Percentiles rank a stretch among this genome's conserved stretches.
Conservation (phyloP, 1,140 invertebrate genomes). For the Papilio xuthus region DNA sequence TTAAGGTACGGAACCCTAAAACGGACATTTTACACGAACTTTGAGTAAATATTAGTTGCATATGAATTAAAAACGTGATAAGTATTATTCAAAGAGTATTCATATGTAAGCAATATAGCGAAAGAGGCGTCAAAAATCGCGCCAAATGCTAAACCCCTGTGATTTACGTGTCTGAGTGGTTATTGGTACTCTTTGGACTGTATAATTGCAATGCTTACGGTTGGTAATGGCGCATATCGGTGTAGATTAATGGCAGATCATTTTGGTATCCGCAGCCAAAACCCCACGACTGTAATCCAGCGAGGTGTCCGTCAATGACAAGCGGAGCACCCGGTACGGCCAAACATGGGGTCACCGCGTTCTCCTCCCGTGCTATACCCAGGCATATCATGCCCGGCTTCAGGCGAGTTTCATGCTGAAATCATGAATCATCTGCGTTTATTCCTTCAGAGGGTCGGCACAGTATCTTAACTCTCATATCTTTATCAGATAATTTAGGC, state of each 20-base stretch:
- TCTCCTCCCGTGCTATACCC: conserved; percentile 54
- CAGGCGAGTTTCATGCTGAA: conserved; percentile 50
- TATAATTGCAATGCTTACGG: conserved; percentile 48
- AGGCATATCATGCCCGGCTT: conserved; percentile 59
- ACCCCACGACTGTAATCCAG: conserved; percentile 66
- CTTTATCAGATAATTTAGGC: too few species aligned
- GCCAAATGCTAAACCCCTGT: too few species aligned
- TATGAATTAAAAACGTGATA: background rate
- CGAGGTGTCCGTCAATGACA: conserved; percentile 51
- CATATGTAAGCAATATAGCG: background rate
- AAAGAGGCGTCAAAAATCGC: too few species aligned
- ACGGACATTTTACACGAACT: background rate
- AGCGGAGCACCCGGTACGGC: conserved; percentile 68
- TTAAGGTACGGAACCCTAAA: too few species aligned
- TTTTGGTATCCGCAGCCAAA: conserved; percentile 65
- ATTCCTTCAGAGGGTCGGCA: too few species aligned
- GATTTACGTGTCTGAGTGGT: too few species aligned
- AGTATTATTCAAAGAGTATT: background rate
- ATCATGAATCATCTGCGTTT: conserved; percentile 2
- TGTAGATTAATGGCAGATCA: conserved; percentile 68
- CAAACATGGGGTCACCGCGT: conserved; percentile 54
- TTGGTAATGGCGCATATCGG: conserved; percentile 49
- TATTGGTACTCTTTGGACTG: background rate
- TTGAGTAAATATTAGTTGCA: background rate
- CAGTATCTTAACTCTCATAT: too few species aligned